Evolutionary conservation across 2,888 invertebrate species (phyloP), one percentile per base, ranked within the genome.

Genomic region (Drosophila merina): DNA sequence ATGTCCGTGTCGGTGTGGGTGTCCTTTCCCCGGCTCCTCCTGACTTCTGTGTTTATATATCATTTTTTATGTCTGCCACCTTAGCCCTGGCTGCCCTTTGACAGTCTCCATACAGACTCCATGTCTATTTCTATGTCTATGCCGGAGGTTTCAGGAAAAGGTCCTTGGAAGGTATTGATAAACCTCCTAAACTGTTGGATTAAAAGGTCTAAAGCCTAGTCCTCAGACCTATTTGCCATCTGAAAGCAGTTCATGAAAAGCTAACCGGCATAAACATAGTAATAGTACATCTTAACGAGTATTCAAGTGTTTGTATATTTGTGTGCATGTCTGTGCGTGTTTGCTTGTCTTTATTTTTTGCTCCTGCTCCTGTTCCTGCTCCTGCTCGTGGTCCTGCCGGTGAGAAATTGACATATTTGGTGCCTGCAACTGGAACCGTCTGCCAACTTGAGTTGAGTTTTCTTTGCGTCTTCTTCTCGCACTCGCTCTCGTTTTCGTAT

Each of bases 361-460:
- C 42, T 36, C 45, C 28, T 42, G 25, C 44, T n/a, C 36, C 8
- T 50, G 57, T 36, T 38, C 33, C 20, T 56, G 36, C 14, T 52
- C 36, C 33, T 54, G 36, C 40, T 4, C 33, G 9, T 28, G 28
- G 40, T n/a, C 26, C 55, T 20, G n/a, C 31, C 52, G 57, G 51
- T 60, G 50, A 77, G 78, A 81, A 86, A 86, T 86, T 86, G 82
- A 84, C 86, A 81, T 78, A 78, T 84, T 86, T 81, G 75, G 71
- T 80, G 56, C 74, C 75, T 44, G 64, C 82, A 79, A 75, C 57
- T 75, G 66, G 62, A 79, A 73, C 44, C 69, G 74, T 67, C 71
- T 57, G 33, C 36, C 30, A n/a, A 47, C 33, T 36, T 26, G 60
- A 60, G 58, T 50, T 30, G 50, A 50, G 55, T 77, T 57, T 60